Conservation (phyloP, 1,140 invertebrate species). For the Chymomyza costata region DNA sequence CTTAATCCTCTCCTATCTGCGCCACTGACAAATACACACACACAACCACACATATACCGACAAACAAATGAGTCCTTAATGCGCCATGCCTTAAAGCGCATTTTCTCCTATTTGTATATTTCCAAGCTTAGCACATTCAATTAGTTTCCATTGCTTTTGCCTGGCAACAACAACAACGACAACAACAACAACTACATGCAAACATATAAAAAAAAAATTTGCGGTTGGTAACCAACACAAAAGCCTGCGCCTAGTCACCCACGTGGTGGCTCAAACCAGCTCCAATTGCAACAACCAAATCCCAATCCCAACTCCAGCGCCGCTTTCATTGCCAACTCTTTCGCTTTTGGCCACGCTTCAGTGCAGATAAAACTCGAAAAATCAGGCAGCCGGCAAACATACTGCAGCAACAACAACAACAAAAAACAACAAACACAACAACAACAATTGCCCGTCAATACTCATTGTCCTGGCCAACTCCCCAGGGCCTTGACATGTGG, state of each 20-base stretch:
- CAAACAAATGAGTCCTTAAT: slow-evolving; percentile 53
- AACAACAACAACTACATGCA: slow-evolving; percentile 18
- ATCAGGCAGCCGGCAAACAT: slow-evolving; percentile 53
- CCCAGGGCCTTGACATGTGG: slow-evolving; percentile 2
- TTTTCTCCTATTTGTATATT: slow-evolving; percentile 28
- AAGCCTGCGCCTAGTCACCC: slow-evolving; percentile 27
- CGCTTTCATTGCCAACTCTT: slow-evolving; percentile 7
- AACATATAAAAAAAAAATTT: slow-evolving; percentile 37
- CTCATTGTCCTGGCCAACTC: too few relatives aligned
- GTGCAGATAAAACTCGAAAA: slow-evolving; percentile 50
- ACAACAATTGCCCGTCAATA: background rate
- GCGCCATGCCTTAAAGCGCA: slow-evolving; percentile 27
- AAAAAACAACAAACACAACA: background rate
- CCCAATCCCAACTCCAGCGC: too few relatives aligned
- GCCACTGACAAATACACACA: too few relatives aligned
- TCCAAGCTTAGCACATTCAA: slow-evolving; percentile 60
- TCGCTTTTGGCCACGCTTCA: slow-evolving; percentile 14
- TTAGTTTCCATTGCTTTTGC: slow-evolving; percentile 58
- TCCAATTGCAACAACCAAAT: too few relatives aligned
- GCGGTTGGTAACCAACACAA: slow-evolving; percentile 50
- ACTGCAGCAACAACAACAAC: slow-evolving; percentile 28
- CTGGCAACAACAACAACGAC: slow-evolving; percentile 28
- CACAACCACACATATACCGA: too few relatives aligned
- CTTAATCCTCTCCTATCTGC: too few relatives aligned
- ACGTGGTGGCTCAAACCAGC: background rate